Base-by-base conservation (phyloP, 2,113 vertebrate genomes). In the Dasyornis broadbenti region DNA sequence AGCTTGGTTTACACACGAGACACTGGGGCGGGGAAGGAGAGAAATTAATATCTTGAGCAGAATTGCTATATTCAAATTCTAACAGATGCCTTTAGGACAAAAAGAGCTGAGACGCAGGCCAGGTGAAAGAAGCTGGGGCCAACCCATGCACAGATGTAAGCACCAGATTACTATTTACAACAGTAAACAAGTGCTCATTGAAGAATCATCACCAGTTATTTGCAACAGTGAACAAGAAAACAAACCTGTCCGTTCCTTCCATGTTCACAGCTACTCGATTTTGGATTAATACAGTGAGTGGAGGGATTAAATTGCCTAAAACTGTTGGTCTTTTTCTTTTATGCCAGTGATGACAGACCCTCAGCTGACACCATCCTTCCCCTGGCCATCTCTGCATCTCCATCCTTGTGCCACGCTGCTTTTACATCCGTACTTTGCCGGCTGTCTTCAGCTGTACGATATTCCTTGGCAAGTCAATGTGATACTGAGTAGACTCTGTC, bases 81-180 rank as follows among this genome's bases (percentile, higher is more conserved):
- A 94, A 89, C 52, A 82, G 90, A 96, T 79, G 93, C 86, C 76
- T 69, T 82, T 44, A 86, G 65, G 76, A 93, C 92, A 93, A 92
- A 90, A 92, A 81, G 30, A 90, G 52, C 60, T 0, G 21, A 86
- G 59, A 90, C 35, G 26, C n/a, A 79, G 68, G 60, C 64, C 90
- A 92, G 88, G 85, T 94, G 90, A 75, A 95, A 91, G 78, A 90
- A 82, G n/a, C 59, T 26, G 28, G 10, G 33, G 56, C 76, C 76
- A 90, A 56, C 4, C n/a, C 21, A 3, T 15, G 54, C 71, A 85
- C 63, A 83, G 88, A 94, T 64, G 68, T 49, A 84, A 92, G 56
- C 65, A 82, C 30, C 40, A 90, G 65, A 89, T 89, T 64, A 94
- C 61, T 60, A 50, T 31, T 82, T 79, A 92, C 88, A 93, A 61